Conservation (phyloP, 2,797 vertebrate species). For the Miichthys miiuy region DNA sequence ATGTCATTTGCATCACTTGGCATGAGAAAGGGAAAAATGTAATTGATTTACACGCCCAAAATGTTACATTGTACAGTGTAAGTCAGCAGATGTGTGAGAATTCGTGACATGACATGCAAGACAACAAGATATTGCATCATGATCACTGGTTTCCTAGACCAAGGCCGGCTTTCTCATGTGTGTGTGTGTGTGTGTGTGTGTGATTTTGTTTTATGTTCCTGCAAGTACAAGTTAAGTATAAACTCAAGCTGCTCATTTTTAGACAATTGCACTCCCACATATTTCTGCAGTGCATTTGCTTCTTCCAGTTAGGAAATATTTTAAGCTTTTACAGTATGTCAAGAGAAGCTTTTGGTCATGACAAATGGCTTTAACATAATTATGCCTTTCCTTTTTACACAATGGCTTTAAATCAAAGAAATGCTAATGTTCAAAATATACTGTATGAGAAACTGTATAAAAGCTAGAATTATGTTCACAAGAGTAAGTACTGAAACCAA, state of each 20-base stretch:
- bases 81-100: conserved; percentile 20
- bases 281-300: background rate
- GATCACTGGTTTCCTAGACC: conserved; percentile 9
- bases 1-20: background rate
- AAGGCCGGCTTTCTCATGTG: background rate
- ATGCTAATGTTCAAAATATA: background rate
- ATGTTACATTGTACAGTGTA: conserved; percentile 4
- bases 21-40: background rate
- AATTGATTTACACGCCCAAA: background rate
- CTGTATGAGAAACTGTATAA: background rate
- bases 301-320: background rate
- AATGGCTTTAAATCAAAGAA: background rate
- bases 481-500: background rate
- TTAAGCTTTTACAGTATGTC: background rate
- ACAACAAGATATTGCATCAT: conserved; percentile 55
- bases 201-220: background rate
- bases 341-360: background rate
- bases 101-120: conserved; percentile 53
- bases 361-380: background rate
- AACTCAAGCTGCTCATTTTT: conserved; percentile 19
- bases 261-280: background rate
- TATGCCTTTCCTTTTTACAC: background rate
- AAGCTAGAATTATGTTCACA: background rate
- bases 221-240: conserved; percentile 15
- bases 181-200: conserved; percentile 3